Evolutionary conservation across 2,888 invertebrate genomes (phyloP).

Genomic region (Pseudococcus viburni): DNA sequence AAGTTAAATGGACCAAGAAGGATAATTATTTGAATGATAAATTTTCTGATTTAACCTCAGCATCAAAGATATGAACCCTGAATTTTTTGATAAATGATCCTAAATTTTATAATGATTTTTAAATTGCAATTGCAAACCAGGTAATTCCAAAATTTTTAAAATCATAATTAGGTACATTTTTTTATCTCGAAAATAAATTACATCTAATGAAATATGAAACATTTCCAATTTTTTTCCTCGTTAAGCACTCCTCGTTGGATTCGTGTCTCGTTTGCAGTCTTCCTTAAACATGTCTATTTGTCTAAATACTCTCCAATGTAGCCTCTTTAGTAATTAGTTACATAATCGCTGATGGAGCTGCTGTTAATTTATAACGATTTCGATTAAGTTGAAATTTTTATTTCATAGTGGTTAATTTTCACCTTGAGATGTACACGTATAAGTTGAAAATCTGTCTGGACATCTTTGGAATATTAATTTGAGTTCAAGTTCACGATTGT

Average conservation of each 20-base stretch:
- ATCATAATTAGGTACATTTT: no score
- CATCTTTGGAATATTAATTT: conserved; percentile 44
- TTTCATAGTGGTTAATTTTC: conserved; percentile 43
- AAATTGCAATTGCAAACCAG: no score
- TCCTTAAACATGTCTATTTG: neutral
- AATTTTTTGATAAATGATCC: no score
- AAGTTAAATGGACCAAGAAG: no score
- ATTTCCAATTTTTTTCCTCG: neutral
- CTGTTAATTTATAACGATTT: conserved; percentile 8
- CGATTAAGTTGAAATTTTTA: conserved; percentile 41
- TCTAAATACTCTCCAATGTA: neutral
- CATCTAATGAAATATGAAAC: neutral
- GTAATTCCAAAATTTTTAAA: no score
- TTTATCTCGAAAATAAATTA: no score
- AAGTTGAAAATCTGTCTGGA: conserved; percentile 19
- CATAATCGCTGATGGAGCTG: neutral
- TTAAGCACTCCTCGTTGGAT: no score
- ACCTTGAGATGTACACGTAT: conserved; percentile 30
- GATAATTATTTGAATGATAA: no score
- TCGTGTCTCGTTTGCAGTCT: neutral
- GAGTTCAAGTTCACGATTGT: conserved; percentile 44
- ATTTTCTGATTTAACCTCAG: no score
- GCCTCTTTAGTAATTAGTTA: conserved; percentile 26
- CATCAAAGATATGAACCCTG: no score
- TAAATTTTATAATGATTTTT: no score